A percentile compares a stretch with the other conserved stretches of the same genome.
phyloP scores from a whole-genome alignment of 2,888 invertebrate genomes.

The Diloba caeruleocephala region DNA sequence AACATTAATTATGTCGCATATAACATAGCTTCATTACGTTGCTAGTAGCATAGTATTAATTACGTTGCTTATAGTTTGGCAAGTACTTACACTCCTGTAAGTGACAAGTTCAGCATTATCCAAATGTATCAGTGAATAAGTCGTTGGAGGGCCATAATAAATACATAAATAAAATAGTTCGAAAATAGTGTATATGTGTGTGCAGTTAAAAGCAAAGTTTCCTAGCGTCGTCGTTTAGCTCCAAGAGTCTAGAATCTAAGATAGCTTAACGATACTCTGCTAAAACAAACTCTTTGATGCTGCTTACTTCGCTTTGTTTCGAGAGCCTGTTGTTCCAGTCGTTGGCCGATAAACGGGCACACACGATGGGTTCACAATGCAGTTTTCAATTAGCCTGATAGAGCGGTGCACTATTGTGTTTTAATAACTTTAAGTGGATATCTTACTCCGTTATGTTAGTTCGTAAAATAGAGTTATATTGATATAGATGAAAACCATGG shows the following conservation, averaged over 20 bases:
- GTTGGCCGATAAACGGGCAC: conserved; percentile 48
- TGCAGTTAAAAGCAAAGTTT: too few species aligned
- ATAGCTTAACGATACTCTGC: neutral
- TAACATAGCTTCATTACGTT: too few species aligned
- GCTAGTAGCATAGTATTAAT: too few species aligned
- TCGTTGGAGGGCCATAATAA: too few species aligned
- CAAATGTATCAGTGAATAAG: too few species aligned
- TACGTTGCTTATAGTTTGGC: too few species aligned
- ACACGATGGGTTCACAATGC: conserved; percentile 64
- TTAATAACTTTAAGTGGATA: conserved; percentile 82
- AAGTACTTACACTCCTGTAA: too few species aligned
- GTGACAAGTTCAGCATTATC: too few species aligned
- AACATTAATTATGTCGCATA: too few species aligned
- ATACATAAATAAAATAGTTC: too few species aligned
- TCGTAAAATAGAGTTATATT: conserved; percentile 10
- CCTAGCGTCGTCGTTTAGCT: too few species aligned
- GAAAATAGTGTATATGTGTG: too few species aligned
- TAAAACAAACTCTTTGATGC: conserved; percentile 33
- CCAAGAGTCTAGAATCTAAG: conserved; percentile 9
- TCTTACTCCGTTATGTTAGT: conserved; percentile 66
- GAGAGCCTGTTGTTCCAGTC: conserved; percentile 29
- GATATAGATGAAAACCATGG: neutral
- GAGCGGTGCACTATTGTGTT: conserved; percentile 73
- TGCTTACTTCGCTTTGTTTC: conserved; percentile 44
- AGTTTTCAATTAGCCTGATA: conserved; percentile 82